Conservation (phyloP, 2,888 invertebrate genomes). For the Siphlonurus alternatus region DNA sequence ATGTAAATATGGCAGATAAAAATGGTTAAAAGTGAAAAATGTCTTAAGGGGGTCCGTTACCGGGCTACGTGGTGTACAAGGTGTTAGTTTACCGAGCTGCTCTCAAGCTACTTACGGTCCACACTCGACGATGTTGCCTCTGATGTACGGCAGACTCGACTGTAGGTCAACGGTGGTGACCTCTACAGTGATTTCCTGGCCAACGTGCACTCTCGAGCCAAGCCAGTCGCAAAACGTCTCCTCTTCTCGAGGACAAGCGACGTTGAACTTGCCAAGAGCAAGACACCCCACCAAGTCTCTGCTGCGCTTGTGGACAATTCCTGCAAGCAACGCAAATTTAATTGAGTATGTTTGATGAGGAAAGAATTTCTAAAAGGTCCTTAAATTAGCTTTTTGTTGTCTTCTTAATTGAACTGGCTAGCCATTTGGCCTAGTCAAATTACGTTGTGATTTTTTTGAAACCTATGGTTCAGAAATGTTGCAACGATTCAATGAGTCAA, state of each 20-base stretch:
- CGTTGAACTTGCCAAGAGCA: not conserved
- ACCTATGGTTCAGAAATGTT: too few species aligned
- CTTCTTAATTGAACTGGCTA: too few species aligned
- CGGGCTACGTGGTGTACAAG: too few species aligned
- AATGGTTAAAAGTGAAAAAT: too few species aligned
- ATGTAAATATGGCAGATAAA: too few species aligned
- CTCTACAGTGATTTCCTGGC: not conserved
- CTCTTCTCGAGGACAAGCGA: not conserved
- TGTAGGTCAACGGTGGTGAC: not conserved
- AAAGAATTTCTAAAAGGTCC: too few species aligned
- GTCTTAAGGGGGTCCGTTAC: too few species aligned
- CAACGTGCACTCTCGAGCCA: not conserved
- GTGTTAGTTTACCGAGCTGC: too few species aligned
- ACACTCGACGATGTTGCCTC: not conserved
- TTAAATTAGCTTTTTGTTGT: too few species aligned
- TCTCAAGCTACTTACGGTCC: not conserved
- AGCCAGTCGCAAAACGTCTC: not conserved
- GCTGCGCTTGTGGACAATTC: not conserved
- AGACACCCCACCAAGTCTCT: not conserved
- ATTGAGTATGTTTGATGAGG: not conserved
- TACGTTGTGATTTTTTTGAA: too few species aligned
- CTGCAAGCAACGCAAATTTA: not conserved
- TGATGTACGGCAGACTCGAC: not conserved
- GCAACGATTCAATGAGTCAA: too few species aligned
- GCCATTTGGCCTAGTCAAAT: too few species aligned